Evolutionary conservation across 2,888 invertebrate species (phyloP).

Genomic region (Pammene aurita): DNA sequence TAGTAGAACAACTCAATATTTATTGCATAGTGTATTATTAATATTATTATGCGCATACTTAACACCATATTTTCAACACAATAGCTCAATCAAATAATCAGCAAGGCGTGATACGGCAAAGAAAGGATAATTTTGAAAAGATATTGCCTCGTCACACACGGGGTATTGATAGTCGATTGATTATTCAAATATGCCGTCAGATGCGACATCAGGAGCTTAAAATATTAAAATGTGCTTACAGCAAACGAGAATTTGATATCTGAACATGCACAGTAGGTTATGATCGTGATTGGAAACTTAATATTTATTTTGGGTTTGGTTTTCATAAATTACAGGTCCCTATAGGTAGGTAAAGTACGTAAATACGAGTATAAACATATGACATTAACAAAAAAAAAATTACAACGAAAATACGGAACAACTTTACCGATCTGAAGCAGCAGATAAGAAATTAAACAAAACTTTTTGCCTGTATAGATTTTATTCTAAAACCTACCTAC

Average conservation of each 20-base stretch:
- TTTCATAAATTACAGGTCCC: too few species aligned
- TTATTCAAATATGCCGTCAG: constrained; percentile 66
- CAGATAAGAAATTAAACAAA: too few species aligned
- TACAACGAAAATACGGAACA: too few species aligned
- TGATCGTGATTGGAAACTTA: too few species aligned
- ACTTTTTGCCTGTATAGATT: too few species aligned
- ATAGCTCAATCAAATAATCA: constrained; percentile 69
- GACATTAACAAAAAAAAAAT: too few species aligned
- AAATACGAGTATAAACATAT: too few species aligned
- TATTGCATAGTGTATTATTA: constrained; percentile 45
- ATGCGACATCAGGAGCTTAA: constrained; percentile 48
- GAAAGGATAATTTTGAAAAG: constrained; percentile 63
- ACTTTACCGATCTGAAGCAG: too few species aligned
- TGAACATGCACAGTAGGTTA: background rate
- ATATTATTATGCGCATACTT: constrained; percentile 22
- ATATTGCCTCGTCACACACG: constrained; percentile 68
- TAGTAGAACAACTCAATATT: background rate
- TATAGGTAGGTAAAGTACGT: too few species aligned
- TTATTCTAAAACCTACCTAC: too few species aligned
- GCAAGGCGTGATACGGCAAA: constrained; percentile 52
- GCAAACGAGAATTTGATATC: constrained; percentile 58
- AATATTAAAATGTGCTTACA: constrained; percentile 49
- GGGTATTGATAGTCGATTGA: constrained; percentile 75
- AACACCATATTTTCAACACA: constrained; percentile 57
- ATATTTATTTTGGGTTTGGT: too few species aligned